phyloP scores from a whole-genome alignment of 2,113 vertebrate genomes.

The Felis chaus region DNA sequence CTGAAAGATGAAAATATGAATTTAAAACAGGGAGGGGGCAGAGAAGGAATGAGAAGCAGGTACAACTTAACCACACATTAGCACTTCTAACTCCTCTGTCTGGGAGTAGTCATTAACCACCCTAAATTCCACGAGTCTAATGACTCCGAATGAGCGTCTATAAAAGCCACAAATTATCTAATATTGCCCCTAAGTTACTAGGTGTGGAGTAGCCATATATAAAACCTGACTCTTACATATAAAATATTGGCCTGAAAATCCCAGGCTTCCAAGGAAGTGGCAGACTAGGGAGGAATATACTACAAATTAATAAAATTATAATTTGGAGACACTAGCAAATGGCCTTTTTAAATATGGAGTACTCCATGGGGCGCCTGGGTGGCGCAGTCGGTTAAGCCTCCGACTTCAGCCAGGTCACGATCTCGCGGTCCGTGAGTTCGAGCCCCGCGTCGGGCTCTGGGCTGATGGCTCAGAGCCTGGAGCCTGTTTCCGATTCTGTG shows the following conservation, averaged over 20 bases:
- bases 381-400: no score
- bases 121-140: not conserved
- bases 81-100: not conserved
- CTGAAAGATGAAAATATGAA: conserved; percentile 9
- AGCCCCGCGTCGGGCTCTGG: no score
- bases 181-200: not conserved
- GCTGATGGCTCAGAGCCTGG: no score
- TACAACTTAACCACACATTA: not conserved
- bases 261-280: conserved; percentile 17
- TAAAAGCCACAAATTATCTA: conserved; percentile 25
- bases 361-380: no score
- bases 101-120: not conserved
- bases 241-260: not conserved
- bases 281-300: not conserved
- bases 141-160: not conserved
- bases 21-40: not conserved
- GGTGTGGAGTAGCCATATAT: not conserved
- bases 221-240: conserved; percentile 45
- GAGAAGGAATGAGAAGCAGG: not conserved
- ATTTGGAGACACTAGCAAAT: not conserved
- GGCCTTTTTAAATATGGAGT: not conserved
- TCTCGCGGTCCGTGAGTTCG: no score
- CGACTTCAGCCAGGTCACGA: no score
- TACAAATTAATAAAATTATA: not conserved
- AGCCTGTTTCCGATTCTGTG: no score